Evolutionary conservation across 2,797 vertebrate species (phyloP).

Genomic region (Syngnathus acus): DNA sequence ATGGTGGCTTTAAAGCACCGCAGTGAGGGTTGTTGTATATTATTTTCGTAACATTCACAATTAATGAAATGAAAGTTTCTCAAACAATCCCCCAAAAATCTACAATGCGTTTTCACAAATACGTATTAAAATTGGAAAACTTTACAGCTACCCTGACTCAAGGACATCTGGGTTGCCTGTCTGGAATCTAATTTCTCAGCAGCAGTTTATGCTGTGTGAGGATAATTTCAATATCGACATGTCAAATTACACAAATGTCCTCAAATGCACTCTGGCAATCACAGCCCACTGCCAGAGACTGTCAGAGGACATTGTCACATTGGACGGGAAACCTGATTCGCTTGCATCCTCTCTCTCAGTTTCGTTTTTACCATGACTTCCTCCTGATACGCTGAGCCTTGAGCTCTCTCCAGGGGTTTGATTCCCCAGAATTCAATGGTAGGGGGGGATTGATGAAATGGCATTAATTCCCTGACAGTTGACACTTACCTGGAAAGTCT

Average conservation of each 20-base stretch:
- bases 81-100: background rate
- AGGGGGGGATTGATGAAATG: constrained; percentile 72
- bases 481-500: constrained; percentile 80
- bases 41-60: background rate
- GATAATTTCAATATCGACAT: constrained; percentile 71
- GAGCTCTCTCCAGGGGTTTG: constrained; percentile 37
- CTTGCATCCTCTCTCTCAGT: constrained; percentile 25
- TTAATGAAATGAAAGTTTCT: background rate
- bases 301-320: constrained; percentile 58
- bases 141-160: constrained; percentile 23
- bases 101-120: too few species aligned
- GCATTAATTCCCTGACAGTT: constrained; percentile 75
- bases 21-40: background rate
- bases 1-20: background rate
- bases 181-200: constrained; percentile 64
- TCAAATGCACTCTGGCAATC: constrained; percentile 68
- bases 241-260: constrained; percentile 66
- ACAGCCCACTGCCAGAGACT: constrained; percentile 54
- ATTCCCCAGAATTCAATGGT: constrained; percentile 60
- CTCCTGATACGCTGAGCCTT: constrained; percentile 35
- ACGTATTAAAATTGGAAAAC: constrained; percentile 3
- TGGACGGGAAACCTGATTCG: constrained; percentile 57
- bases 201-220: constrained; percentile 61
- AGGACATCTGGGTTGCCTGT: constrained; percentile 54
- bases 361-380: constrained; percentile 13